Base-by-base conservation (phyloP, 2,888 invertebrate species). In the Diaphora mendica region DNA sequence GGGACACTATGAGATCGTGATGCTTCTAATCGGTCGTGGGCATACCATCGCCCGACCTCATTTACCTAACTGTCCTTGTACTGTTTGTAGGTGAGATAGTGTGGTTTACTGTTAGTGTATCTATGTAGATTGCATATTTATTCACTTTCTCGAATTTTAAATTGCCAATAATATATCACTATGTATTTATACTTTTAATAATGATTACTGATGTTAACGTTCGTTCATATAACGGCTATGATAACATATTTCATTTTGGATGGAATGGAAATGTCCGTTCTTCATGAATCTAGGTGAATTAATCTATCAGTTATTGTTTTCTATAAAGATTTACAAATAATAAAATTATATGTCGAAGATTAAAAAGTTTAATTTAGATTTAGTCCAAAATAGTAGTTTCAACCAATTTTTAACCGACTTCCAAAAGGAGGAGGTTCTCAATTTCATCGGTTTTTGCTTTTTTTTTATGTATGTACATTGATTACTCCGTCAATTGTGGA, bases 1-100 rank as follows among this genome's bases (percentile, higher is more conserved):
- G 82, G 97, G 97, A 13, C 97, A 97, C 86, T 97, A 96, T 85
- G 97, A 97, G 86, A 96, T 97, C 65, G 97, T 98, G 66, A 96
- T 96, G 81, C 91, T 97, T 87, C 94, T 98, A 72, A 94, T 97
- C 23, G 95, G 96, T 59, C 93, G 97, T 55, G 97, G 97, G 23
- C 97, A 98, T 86, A 92, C 89, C n/a, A 96, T 98, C 51, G 90
- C 91, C 23, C 96, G 96, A 82, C 97, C 97, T 0, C 97, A 97
- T 89, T 89, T 93, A 1, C 96, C 97, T 0, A 93, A 91, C 77
- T 97, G 97, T 86, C 84, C 91, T 68, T 97, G 97, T 84, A 79
- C 84, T 20, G 91, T 91, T 78, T 96, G 96, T 89, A 90, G 86
- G 92, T 91, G 70, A 84, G n/a, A n/a, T n/a, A n/a, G 70, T 68